Base-by-base conservation (phyloP, 2,797 vertebrate genomes). In the Tympanoctomys barrerae region DNA sequence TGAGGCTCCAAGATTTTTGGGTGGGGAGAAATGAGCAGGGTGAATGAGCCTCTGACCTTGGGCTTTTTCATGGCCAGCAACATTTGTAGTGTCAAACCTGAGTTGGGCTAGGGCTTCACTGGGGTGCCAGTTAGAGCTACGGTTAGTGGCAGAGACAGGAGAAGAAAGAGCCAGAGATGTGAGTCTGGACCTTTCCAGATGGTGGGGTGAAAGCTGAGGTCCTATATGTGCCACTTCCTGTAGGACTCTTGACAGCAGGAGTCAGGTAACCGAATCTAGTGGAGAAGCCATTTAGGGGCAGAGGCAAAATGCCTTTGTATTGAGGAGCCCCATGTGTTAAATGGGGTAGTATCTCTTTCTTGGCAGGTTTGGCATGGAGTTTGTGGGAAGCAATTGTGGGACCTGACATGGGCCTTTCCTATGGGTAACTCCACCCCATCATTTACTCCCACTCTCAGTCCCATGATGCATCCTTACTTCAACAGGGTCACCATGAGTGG, bases 281-380 rank as follows among this genome's bases (percentile, higher is more conserved):
- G 42, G 21, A 86, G 61, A 90, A 21, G 39, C 59, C 33, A 81
- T 89, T 85, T 92, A 49, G 66, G 91, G n/a, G 12, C 71, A 95
- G 78, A 96, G 80, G 57, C 52, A 70, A 86, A 42, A 52, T 54
- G 46, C 19, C 5, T 12, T 28, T 68, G 39, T 28, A 6, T 21
- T 49, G 9, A 73, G 68, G 83, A 87, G 21, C 59, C 64, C 36
- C 64, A 49, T 16, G 19, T 31, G 68, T 78, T 66, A 82, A 49
- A 36, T 13, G 21, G 28, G 59, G 4, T 61, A 78, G 79, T 33
- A 28, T 28, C 24, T 80, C 57, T 93, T 91, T 91, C 36, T 61
- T 59, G 6, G 83, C 39, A 85, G 54, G 12, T 52, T 31, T 64
- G 64, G 71, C 84, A 26, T n/a, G 2, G 36, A 49, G 11, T n/a